phyloP scores from a whole-genome alignment of 2,113 vertebrate genomes.

The Forbesichthys agassizii region DNA sequence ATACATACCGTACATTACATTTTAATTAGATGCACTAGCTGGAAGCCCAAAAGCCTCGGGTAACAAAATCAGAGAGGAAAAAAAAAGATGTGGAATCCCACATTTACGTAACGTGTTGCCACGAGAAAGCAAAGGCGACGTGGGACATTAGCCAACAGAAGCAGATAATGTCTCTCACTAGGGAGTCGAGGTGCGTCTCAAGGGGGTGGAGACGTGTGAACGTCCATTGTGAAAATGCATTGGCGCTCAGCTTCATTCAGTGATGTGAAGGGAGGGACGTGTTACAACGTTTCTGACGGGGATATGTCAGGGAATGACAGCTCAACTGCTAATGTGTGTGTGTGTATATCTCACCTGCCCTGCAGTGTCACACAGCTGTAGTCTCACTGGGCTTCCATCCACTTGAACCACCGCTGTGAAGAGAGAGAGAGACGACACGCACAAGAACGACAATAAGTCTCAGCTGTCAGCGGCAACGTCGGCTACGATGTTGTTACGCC shows the following conservation, averaged over 20 bases:
- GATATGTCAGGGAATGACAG: neutral
- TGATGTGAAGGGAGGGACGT: neutral
- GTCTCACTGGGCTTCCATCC: slow-evolving; percentile 78
- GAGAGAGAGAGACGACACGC: slow-evolving; percentile 11
- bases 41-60: slow-evolving; percentile 4
- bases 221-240: slow-evolving; percentile 2
- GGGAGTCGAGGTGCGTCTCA: neutral
- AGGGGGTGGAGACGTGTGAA: neutral
- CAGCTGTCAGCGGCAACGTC: slow-evolving; percentile 31
- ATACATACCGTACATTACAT: neutral
- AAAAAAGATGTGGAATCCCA: neutral
- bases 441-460: slow-evolving; percentile 19
- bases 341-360: slow-evolving; percentile 77
- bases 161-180: neutral
- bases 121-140: neutral
- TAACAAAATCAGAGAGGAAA: neutral
- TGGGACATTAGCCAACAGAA: neutral
- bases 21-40: slow-evolving; percentile 5
- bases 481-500: neutral
- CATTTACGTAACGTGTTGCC: neutral
- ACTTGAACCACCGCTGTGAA: slow-evolving; percentile 81
- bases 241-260: slow-evolving; percentile 3
- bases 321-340: neutral
- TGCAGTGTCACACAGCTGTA: slow-evolving; percentile 85
- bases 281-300: neutral